phyloP scores from a whole-genome alignment of 2,797 vertebrate species.

The Lagodon rhomboides region DNA sequence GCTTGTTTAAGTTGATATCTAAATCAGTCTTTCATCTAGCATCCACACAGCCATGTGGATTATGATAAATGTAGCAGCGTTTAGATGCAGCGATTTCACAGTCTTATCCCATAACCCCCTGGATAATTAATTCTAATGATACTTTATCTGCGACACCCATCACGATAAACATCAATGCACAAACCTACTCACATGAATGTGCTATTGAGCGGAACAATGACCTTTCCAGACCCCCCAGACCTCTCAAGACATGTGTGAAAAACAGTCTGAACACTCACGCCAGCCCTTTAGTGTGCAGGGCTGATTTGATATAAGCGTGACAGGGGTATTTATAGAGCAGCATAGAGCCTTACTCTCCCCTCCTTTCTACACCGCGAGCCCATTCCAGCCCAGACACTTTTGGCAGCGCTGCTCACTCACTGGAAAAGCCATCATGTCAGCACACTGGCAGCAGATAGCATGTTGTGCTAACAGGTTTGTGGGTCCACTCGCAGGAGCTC shows the following conservation, averaged over 20 bases:
- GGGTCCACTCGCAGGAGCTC: conserved; percentile 68
- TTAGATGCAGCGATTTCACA: conserved; percentile 74
- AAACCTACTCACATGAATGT: conserved; percentile 76
- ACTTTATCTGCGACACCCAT: conserved; percentile 77
- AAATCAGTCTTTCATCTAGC: conserved; percentile 67
- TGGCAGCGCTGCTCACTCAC: conserved; percentile 84
- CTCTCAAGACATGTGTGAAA: conserved; percentile 74
- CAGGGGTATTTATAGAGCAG: conserved; percentile 85
- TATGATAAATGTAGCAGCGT: conserved; percentile 65
- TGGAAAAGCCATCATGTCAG: conserved; percentile 88
- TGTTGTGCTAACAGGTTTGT: conserved; percentile 84
- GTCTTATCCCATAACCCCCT: conserved; percentile 74
- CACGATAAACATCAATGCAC: conserved; percentile 80
- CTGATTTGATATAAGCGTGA: conserved; percentile 85
- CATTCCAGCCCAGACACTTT: conserved; percentile 82
- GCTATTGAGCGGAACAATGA: conserved; percentile 81
- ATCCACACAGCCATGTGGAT: conserved; percentile 51
- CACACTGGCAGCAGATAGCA: conserved; percentile 82
- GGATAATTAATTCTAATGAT: conserved; percentile 85
- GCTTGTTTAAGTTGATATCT: conserved; percentile 64
- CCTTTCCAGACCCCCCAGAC: conserved; percentile 80
- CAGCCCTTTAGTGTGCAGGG: conserved; percentile 76
- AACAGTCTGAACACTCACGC: conserved; percentile 76
- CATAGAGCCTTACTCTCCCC: conserved; percentile 67
- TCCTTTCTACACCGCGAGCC: conserved; percentile 70